Evolutionary conservation across 92 coral and sea anemone genomes (phyloP).

Genomic region (Umimayanthus chanpuru): DNA sequence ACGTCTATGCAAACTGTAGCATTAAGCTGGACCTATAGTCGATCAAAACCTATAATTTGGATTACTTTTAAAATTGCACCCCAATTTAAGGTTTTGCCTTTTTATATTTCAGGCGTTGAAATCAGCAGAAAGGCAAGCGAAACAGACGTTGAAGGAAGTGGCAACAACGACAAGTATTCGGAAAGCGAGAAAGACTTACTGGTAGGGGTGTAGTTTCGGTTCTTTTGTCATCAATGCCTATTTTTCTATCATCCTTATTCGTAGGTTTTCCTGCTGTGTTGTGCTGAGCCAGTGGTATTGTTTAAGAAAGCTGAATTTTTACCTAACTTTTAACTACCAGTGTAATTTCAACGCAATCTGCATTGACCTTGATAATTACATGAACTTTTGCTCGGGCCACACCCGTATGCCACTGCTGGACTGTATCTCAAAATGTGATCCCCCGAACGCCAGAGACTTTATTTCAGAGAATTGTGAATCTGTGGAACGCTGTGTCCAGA

Average conservation of each 20-base stretch:
- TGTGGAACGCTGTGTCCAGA: no score
- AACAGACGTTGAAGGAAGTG: conserved; percentile 92
- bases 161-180: conserved; percentile 94
- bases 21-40: not conserved
- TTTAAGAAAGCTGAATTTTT: not conserved
- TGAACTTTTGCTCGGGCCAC: no score
- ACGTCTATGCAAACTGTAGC: not conserved
- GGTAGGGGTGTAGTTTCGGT: conserved; percentile 54
- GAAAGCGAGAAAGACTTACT: conserved; percentile 93
- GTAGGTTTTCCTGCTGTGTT: not conserved
- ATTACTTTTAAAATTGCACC: not conserved
- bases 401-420: no score
- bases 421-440: no score
- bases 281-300: not conserved
- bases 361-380: no score
- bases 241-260: not conserved
- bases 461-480: no score
- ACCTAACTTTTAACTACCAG: no score
- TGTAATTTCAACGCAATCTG: no score
- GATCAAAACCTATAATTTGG: not conserved
- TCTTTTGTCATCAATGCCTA: not conserved
- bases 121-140: conserved; percentile 93
- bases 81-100: not conserved
- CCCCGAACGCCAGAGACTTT: no score
- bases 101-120: conserved; percentile 75